Evolutionary conservation across 2,888 invertebrate genomes (phyloP).

Genomic region (Oasisia sp.): DNA sequence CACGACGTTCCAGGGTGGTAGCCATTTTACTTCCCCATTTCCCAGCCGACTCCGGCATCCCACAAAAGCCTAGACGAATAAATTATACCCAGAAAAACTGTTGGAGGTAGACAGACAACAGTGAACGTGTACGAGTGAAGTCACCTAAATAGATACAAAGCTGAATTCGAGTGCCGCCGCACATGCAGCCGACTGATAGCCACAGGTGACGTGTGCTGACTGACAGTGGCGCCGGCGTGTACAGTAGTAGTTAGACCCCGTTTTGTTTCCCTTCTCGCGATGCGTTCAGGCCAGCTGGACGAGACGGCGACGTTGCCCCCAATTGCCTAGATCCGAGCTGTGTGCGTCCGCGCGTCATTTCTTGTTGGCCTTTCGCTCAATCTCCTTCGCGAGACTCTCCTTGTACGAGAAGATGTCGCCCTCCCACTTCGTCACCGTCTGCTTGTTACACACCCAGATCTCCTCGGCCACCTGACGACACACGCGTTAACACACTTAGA

Average conservation of each 20-base stretch:
- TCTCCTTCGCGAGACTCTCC: constrained; percentile 82
- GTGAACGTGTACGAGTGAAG: not conserved
- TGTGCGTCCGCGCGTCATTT: not conserved
- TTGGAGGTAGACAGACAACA: not conserved
- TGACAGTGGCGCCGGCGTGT: not conserved
- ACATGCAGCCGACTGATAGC: not conserved
- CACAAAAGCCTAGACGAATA: not conserved
- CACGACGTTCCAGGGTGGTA: not conserved
- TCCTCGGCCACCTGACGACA: constrained; percentile 89
- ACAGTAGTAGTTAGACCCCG: not conserved
- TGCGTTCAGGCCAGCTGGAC: not conserved
- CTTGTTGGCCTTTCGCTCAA: constrained; percentile 30
- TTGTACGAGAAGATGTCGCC: constrained; percentile 97
- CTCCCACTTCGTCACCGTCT: constrained; percentile 94
- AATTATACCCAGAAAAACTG: not conserved
- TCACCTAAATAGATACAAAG: not conserved
- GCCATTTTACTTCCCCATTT: not conserved
- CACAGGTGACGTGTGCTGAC: not conserved
- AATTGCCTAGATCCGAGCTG: constrained; percentile 17
- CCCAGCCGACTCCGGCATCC: not conserved
- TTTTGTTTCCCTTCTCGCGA: not conserved
- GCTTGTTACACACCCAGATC: constrained; percentile 99
- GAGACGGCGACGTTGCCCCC: not conserved
- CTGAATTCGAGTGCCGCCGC: not conserved
- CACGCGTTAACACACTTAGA: not conserved